These are phyloP conservation scores for Phyllopteryx taeniolatus DNA, from an alignment of 2,113 vertebrate species.

Conservation along the genomic window DNA sequence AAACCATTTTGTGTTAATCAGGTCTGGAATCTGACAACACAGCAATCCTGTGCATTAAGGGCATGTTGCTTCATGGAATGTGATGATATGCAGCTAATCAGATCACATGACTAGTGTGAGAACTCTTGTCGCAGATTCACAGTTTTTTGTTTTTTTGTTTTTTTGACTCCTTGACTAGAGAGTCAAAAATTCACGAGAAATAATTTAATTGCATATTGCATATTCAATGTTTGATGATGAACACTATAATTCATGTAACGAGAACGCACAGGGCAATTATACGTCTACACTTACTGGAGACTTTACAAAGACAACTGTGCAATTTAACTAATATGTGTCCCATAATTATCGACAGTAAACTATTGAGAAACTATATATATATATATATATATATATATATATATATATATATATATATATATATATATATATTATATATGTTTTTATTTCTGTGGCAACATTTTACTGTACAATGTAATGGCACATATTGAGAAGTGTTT, in stretches of 20 bases:
- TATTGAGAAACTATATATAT: too few relatives aligned
- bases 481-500: neutral
- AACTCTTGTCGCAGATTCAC: conserved; percentile 28
- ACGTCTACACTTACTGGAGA: too few relatives aligned
- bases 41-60: conserved; percentile 5
- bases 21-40: conserved; percentile 7
- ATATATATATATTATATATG: neutral
- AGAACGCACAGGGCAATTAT: too few relatives aligned
- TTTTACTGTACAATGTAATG: neutral
- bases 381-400: too few relatives aligned
- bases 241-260: too few relatives aligned
- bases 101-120: conserved; percentile 43
- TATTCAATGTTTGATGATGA: neutral
- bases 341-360: too few relatives aligned
- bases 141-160: neutral
- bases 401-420: too few relatives aligned
- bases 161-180: too few relatives aligned
- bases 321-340: too few relatives aligned
- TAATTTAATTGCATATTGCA: neutral
- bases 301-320: too few relatives aligned
- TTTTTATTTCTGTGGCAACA: neutral
- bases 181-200: neutral
- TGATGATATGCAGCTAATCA: conserved; percentile 36
- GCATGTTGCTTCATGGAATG: conserved; percentile 55
- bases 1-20: neutral